These are phyloP conservation scores for Scaptomyza pallida DNA, from an alignment of 1,140 invertebrate genomes.

Conservation along the genomic window DNA sequence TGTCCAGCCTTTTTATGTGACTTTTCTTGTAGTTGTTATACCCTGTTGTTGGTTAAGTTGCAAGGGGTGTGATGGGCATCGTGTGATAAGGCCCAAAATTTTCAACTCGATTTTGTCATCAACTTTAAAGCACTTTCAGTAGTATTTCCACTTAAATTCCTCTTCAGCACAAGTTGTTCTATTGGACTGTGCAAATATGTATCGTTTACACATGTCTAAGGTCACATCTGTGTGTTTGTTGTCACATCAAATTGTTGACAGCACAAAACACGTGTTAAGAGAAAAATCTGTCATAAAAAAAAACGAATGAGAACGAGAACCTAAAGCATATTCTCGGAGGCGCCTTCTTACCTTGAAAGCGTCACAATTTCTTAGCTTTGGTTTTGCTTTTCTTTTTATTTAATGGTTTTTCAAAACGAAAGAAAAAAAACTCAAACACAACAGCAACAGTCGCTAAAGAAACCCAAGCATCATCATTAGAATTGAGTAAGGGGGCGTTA, in stretches of 20 bases:
- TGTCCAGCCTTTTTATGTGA: not conserved
- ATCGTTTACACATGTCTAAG: constrained; percentile 15
- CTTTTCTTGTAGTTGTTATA: constrained; percentile 7
- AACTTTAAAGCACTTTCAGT: not conserved
- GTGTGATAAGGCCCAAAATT: no score
- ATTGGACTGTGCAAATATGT: constrained; percentile 44
- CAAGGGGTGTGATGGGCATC: no score
- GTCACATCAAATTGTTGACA: constrained; percentile 72
- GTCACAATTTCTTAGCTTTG: constrained; percentile 21
- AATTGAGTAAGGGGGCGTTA: constrained; percentile 11
- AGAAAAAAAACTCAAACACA: constrained; percentile 32
- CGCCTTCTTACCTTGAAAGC: constrained; percentile 63
- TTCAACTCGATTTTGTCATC: no score
- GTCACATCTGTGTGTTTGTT: constrained; percentile 26
- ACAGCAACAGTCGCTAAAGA: constrained; percentile 12
- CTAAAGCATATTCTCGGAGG: constrained; percentile 39
- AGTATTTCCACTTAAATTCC: not conserved
- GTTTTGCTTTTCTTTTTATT: constrained; percentile 18
- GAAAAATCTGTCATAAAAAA: constrained; percentile 52
- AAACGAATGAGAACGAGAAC: constrained; percentile 13
- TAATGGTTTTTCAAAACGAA: constrained; percentile 68
- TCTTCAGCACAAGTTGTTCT: not conserved
- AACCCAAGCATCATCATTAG: constrained; percentile 32
- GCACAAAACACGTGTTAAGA: constrained; percentile 76
- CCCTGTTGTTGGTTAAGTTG: not conserved